Evolutionary conservation across 2,797 vertebrate genomes (phyloP).

Genomic region (Gila robusta): DNA sequence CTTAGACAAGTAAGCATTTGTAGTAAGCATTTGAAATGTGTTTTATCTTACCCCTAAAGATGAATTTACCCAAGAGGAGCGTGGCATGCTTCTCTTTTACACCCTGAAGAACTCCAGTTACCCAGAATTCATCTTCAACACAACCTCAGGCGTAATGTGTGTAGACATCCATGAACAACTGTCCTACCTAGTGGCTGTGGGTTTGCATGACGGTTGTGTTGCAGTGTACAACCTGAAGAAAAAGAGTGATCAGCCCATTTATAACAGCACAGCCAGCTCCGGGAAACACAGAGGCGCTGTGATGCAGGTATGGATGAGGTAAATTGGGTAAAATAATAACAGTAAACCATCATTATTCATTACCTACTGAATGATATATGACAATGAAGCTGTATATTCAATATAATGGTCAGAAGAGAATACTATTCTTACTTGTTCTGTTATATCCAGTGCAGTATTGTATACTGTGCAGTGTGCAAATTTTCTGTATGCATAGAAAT

Average conservation of each 20-base stretch:
- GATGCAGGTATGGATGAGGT: conserved; percentile 86
- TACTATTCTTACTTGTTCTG: neutral
- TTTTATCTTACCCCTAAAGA: conserved; percentile 72
- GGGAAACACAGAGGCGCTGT: conserved; percentile 93
- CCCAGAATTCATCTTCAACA: conserved; percentile 87
- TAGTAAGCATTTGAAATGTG: neutral
- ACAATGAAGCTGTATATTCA: neutral
- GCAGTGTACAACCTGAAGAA: conserved; percentile 89
- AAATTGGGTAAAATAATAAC: neutral
- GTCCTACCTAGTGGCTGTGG: conserved; percentile 85
- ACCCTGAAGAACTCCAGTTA: conserved; percentile 89
- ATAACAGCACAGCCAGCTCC: conserved; percentile 82
- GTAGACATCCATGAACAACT: conserved; percentile 86
- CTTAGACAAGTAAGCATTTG: neutral
- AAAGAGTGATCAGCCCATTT: conserved; percentile 75
- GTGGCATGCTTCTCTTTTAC: conserved; percentile 89
- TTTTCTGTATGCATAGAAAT: neutral
- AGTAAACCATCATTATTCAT: neutral
- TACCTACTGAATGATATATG: neutral
- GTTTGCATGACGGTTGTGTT: conserved; percentile 91
- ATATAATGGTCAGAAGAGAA: neutral
- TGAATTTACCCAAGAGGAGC: conserved; percentile 87
- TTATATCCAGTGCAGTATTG: neutral
- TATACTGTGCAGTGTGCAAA: neutral
- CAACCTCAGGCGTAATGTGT: conserved; percentile 86